A percentile compares a stretch with the other conserved stretches of the same genome.
Evolutionary conservation across 2,888 invertebrate genomes (phyloP).

Genomic region (Spisula solida): DNA sequence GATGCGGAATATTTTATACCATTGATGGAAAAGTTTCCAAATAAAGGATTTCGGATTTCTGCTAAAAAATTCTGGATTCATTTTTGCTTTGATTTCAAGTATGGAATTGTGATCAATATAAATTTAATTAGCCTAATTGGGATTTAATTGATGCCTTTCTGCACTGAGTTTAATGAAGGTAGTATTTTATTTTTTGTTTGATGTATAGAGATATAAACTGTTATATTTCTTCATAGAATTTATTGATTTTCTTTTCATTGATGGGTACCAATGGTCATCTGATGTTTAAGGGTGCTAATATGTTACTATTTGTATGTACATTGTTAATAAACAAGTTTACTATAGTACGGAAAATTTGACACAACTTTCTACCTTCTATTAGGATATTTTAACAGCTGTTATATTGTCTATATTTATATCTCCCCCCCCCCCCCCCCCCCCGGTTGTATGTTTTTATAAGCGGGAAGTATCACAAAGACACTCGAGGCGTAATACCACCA

Average conservation of each 20-base stretch:
- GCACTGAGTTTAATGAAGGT: background rate
- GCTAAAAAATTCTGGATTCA: too few species aligned
- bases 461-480: too few species aligned
- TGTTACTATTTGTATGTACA: too few species aligned
- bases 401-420: too few species aligned
- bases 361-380: too few species aligned
- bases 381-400: too few species aligned
- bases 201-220: background rate
- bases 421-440: too few species aligned
- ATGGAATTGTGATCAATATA: background rate
- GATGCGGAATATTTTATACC: slow-evolving; percentile 1
- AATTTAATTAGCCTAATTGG: background rate
- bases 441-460: too few species aligned
- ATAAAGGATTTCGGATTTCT: too few species aligned
- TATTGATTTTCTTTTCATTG: background rate
- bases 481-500: too few species aligned
- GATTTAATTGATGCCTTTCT: background rate
- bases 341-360: too few species aligned
- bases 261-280: background rate
- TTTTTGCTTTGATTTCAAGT: background rate
- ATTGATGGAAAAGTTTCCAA: background rate
- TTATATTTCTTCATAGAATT: background rate
- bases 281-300: background rate
- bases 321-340: too few species aligned
- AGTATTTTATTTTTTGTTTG: background rate